Evolutionary conservation across 1,140 invertebrate species (phyloP), one percentile per base, ranked within the genome.

Genomic region (Hyphantria cunea): DNA sequence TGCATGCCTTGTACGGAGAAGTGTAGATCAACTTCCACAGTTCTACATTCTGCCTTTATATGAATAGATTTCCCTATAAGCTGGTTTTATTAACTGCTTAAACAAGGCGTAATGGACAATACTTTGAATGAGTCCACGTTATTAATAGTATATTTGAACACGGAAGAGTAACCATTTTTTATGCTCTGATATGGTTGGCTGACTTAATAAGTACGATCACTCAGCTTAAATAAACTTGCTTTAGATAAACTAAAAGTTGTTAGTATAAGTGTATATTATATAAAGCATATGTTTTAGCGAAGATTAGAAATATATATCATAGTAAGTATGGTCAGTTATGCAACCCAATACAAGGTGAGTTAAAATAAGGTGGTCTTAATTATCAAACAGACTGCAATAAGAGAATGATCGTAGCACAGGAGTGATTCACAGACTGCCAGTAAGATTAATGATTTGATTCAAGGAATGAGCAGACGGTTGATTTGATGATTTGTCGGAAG

Each of bases 401-500:
- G 41, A 42, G 12, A 50, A 48, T 15, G 17, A 5, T 59, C 37
- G 48, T 42, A 50, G 56, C 34, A 48, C 54, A 59, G 45, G 32
- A 58, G 44, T 49, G 44, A 58, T 48, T 50, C 33, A 50, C 17
- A 17, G 8, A 9, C 48, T n/a, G 32, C 3, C 48, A 4, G 13
- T 45, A 33, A 32, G 56, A 59, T 59, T 59, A 44, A 59, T 59
- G 34, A 58, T 59, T 5, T 42, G 56, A 50, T 42, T 59, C 34
- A 32, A 50, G 45, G 56, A 59, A 59, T 13, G 47, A 12, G 31
- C 54, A 34, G 32, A 48, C 33, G n/a, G 4, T 10, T 31, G 6
- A 48, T 17, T 48, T 48, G 45, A 48, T 48, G 44, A 59, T 59
- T 59, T 50, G 44, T 50, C 14, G 34, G 45, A 0, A 25, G 7